phyloP scores from a whole-genome alignment of 1,140 invertebrate genomes.

The Heliconius nattereri region DNA sequence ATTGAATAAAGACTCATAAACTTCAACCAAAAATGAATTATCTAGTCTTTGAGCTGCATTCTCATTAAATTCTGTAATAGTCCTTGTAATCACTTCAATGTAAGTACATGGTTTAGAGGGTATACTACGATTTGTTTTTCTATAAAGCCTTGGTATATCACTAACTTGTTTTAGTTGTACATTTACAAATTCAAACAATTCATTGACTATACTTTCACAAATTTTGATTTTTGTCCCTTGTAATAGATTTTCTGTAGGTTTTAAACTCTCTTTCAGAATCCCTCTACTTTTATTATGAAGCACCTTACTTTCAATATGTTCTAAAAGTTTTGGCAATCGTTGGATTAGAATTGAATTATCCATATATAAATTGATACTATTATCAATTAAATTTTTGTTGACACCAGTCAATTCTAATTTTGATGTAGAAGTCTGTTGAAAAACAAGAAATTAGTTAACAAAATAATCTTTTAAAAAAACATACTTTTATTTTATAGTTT shows the following conservation, averaged over 20 bases:
- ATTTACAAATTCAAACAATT: slow-evolving; percentile 82
- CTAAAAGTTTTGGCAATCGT: slow-evolving; percentile 75
- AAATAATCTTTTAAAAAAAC: not conserved
- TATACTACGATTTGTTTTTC: slow-evolving; percentile 94
- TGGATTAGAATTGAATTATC: slow-evolving; percentile 59
- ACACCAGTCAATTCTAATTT: slow-evolving; percentile 57
- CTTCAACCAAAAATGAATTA: slow-evolving; percentile 79
- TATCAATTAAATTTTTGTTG: slow-evolving; percentile 61
- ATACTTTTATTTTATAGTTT: not conserved
- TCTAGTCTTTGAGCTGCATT: slow-evolving; percentile 81
- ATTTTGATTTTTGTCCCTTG: slow-evolving; percentile 78
- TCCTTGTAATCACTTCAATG: slow-evolving; percentile 85
- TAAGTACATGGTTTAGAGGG: slow-evolving; percentile 91
- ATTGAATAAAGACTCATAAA: slow-evolving; percentile 83
- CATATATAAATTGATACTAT: slow-evolving; percentile 65
- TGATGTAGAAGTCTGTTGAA: slow-evolving; percentile 52
- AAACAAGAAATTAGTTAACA: slow-evolving; percentile 19
- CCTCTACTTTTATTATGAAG: slow-evolving; percentile 54
- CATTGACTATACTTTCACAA: slow-evolving; percentile 82
- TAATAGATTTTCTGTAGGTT: slow-evolving; percentile 78
- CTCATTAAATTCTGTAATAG: slow-evolving; percentile 83
- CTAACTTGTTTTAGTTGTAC: slow-evolving; percentile 88
- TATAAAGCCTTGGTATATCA: slow-evolving; percentile 95
- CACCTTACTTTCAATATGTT: slow-evolving; percentile 74
- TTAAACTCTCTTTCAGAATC: slow-evolving; percentile 72